Evolutionary conservation across 2,888 invertebrate species (phyloP), one percentile per base, ranked within the genome.

Genomic region (Calameuta idolon): DNA sequence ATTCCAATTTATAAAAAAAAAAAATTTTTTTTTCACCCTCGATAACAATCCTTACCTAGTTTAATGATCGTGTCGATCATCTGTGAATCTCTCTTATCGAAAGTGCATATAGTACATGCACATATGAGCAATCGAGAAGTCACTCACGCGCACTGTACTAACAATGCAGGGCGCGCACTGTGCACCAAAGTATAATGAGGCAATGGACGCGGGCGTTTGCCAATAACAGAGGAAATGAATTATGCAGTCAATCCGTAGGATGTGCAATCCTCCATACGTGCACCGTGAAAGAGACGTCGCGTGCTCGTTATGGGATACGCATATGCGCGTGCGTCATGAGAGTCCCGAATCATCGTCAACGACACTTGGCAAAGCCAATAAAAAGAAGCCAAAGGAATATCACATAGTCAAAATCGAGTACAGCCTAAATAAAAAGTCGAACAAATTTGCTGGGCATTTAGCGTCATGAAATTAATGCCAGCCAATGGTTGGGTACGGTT

Each of bases 171-270:
- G 75, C 75, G 78, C 85, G 81, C 80, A 74, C 77, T 69, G 78
- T 78, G 75, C 76, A 81, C 78, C 80, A 69, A 75, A 77, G 69
- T 83, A 82, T 82, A 82, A 84, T 83, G 85, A 84, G 82, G 82
- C 85, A 80, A 82, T 79, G 81, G 83, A 81, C 82, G 83, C 79
- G 76, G 79, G 79, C 79, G 82, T 78, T 85, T 82, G 82, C 82
- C 81, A 83, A 85, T 83, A 83, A 83, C 83, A 80, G 79, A 76
- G 77, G 76, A 79, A 85, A 85, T 85, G 85, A 86, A 85, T 85
- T 86, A 85, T 85, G 85, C 86, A 85, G 85, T 81, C 80, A 80
- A 80, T 82, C 76, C 85, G 79, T 82, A 85, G 83, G 83, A 85
- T 85, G 81, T 81, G 81, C 79, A 80, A 75, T 74, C 37, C 84